Evolutionary conservation across 2,797 vertebrate species (phyloP).

Genomic region (Enteromius thamalakanensis): DNA sequence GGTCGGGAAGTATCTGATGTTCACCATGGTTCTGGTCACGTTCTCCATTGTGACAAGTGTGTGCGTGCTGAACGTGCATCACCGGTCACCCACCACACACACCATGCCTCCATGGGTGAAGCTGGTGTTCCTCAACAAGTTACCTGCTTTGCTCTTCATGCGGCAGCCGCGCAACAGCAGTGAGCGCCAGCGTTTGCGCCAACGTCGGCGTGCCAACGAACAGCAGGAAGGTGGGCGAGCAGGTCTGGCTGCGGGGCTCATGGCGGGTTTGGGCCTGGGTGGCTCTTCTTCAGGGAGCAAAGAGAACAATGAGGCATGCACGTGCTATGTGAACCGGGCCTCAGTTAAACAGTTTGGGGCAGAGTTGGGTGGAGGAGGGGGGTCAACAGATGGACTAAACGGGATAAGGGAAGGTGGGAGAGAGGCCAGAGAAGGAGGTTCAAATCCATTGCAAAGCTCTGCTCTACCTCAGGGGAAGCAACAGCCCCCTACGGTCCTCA

Average conservation of each 20-base stretch:
- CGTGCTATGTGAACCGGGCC: slow-evolving; percentile 87
- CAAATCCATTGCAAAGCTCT: slow-evolving; percentile 48
- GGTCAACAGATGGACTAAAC: slow-evolving; percentile 79
- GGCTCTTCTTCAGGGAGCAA: slow-evolving; percentile 64
- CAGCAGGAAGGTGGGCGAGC: slow-evolving; percentile 73
- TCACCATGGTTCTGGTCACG: slow-evolving; percentile 97
- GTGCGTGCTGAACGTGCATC: slow-evolving; percentile 94
- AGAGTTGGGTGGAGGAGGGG: slow-evolving; percentile 60
- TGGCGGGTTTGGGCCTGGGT: slow-evolving; percentile 75
- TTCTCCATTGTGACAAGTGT: slow-evolving; percentile 97
- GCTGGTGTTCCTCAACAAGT: slow-evolving; percentile 89
- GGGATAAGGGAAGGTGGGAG: slow-evolving; percentile 77
- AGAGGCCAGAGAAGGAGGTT: slow-evolving; percentile 66
- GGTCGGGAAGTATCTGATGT: slow-evolving; percentile 98
- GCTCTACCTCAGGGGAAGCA: slow-evolving; percentile 71
- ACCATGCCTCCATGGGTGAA: slow-evolving; percentile 97
- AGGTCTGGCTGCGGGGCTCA: slow-evolving; percentile 70
- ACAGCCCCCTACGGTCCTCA: slow-evolving; percentile 76
- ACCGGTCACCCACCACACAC: slow-evolving; percentile 95
- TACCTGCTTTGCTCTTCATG: slow-evolving; percentile 93
- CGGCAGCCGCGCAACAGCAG: slow-evolving; percentile 89
- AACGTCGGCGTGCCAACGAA: slow-evolving; percentile 81
- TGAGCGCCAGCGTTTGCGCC: slow-evolving; percentile 88
- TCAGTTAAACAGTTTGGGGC: slow-evolving; percentile 84
- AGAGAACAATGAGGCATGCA: slow-evolving; percentile 79